phyloP scores from a whole-genome alignment of 2,113 vertebrate species.

The Peromyscus leucopus region DNA sequence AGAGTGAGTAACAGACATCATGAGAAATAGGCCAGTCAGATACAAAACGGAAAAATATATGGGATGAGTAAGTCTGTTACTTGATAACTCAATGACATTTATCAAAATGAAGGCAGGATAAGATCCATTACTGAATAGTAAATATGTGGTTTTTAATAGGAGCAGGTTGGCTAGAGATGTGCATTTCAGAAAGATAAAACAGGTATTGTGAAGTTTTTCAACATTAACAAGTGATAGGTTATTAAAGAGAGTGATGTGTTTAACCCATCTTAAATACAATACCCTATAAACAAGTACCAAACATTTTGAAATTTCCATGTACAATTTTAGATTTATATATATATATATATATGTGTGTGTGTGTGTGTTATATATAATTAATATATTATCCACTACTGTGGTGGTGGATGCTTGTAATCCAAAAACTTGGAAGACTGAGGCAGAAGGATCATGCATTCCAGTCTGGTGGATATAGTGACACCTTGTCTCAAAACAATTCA shows the following conservation, averaged over 20 bases:
- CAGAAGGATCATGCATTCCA: neutral
- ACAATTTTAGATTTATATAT: neutral
- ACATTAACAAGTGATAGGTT: neutral
- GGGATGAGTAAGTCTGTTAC: neutral
- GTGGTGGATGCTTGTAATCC: neutral
- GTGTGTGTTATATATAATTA: neutral
- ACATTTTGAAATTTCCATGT: neutral
- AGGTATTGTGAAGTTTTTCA: neutral
- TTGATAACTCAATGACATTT: slow-evolving; percentile 5
- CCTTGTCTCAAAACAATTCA: neutral
- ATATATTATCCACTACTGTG: neutral
- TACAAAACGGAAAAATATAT: neutral
- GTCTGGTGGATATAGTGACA: accelerated
- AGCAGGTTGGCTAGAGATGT: neutral
- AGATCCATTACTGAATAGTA: neutral
- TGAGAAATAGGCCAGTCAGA: neutral
- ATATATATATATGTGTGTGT: too few relatives aligned
- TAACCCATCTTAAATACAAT: neutral
- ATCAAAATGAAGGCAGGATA: neutral
- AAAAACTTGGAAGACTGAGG: neutral
- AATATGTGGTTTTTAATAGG: neutral
- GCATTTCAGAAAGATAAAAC: neutral
- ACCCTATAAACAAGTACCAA: neutral
- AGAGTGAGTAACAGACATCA: neutral
- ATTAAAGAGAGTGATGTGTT: neutral